Evolutionary conservation across 2,888 invertebrate species (phyloP).

Genomic region (Cerceris rybyensis): DNA sequence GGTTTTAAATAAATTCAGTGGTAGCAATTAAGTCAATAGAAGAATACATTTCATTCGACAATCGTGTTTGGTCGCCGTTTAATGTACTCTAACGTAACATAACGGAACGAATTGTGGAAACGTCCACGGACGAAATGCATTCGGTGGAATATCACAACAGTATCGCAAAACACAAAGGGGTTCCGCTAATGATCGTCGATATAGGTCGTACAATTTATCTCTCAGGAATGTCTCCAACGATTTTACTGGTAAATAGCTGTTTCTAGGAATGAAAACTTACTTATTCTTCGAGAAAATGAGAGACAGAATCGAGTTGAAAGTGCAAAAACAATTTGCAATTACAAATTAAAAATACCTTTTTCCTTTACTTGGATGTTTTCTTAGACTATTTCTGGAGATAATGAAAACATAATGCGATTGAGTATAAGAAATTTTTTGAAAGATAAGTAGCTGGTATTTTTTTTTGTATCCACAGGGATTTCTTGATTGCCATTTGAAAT

Average conservation of each 20-base stretch:
- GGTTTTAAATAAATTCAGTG: too few relatives aligned
- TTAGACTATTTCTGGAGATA: too few relatives aligned
- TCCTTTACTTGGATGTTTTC: too few relatives aligned
- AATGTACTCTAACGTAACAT: not conserved
- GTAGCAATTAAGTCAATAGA: not conserved
- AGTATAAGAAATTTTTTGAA: too few relatives aligned
- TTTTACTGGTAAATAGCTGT: not conserved
- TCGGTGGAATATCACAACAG: constrained; percentile 11
- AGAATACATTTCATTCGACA: not conserved
- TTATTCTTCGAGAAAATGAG: not conserved
- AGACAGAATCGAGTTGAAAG: too few relatives aligned
- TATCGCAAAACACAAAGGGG: constrained; percentile 1
- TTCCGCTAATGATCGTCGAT: not conserved
- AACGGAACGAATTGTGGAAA: constrained; percentile 14
- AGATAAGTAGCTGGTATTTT: too few relatives aligned
- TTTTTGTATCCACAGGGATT: too few relatives aligned
- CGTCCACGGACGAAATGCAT: not conserved
- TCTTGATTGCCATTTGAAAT: too few relatives aligned
- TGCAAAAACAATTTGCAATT: too few relatives aligned
- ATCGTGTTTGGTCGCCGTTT: not conserved
- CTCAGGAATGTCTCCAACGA: not conserved
- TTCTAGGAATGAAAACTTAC: not conserved
- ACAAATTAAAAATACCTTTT: too few relatives aligned
- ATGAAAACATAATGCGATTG: too few relatives aligned
- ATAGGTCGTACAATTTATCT: not conserved